phyloP scores from a whole-genome alignment of 1,140 invertebrate genomes.

The Drosophila chauvacae region DNA sequence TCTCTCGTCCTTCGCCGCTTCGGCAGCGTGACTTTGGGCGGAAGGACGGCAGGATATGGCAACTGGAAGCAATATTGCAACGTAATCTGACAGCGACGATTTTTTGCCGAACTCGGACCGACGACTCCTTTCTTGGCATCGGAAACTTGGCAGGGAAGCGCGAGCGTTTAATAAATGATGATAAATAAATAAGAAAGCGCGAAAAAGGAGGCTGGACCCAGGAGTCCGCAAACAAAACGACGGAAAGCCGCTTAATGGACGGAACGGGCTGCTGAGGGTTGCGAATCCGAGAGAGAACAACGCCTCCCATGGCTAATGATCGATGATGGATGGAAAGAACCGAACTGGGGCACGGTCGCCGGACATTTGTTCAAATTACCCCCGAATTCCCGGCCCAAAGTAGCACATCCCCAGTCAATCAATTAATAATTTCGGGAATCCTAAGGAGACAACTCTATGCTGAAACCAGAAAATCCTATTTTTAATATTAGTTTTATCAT shows the following conservation, averaged over 20 bases:
- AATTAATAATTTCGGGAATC: background rate
- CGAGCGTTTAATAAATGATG: slow-evolving; percentile 75
- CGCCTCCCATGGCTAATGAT: slow-evolving; percentile 16
- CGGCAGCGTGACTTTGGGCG: slow-evolving; percentile 54
- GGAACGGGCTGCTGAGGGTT: slow-evolving; percentile 12
- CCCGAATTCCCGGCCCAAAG: background rate
- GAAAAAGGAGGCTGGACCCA: slow-evolving; percentile 54
- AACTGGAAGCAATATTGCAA: slow-evolving; percentile 81
- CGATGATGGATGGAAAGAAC: slow-evolving; percentile 23
- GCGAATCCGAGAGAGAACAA: background rate
- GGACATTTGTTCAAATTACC: slow-evolving; percentile 45
- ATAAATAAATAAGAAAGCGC: slow-evolving; percentile 75
- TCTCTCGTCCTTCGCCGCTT: slow-evolving; percentile 27
- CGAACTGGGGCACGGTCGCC: background rate
- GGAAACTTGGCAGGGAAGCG: slow-evolving; percentile 49
- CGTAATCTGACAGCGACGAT: slow-evolving; percentile 81
- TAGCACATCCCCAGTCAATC: background rate
- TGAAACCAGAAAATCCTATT: background rate
- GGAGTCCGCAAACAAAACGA: slow-evolving; percentile 29
- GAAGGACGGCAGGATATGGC: slow-evolving; percentile 76
- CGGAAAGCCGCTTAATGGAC: slow-evolving; percentile 53
- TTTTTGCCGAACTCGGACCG: slow-evolving; percentile 53
- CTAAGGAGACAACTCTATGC: background rate
- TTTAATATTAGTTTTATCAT: background rate
- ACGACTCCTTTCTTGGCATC: slow-evolving; percentile 69